Conservation (phyloP, 1,140 invertebrate genomes). For the Papilio machaon region DNA sequence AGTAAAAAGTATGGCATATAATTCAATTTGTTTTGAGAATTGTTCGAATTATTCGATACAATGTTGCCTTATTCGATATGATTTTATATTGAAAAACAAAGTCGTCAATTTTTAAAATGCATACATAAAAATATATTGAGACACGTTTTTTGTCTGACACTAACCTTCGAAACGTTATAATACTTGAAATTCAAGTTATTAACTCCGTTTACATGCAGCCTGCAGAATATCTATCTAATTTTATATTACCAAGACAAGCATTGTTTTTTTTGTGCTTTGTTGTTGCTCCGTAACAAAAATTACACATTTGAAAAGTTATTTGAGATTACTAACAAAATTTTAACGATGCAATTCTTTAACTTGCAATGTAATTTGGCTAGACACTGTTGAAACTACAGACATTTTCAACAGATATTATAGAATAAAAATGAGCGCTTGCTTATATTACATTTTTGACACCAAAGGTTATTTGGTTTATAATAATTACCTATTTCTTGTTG, state of each 20-base stretch:
- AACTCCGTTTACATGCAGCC: slow-evolving; percentile 34
- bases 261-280: not conserved
- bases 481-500: too few relatives aligned
- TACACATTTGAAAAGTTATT: not conserved
- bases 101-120: slow-evolving; percentile 12
- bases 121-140: slow-evolving; percentile 26
- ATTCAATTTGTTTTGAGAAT: not conserved
- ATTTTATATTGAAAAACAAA: slow-evolving; percentile 13
- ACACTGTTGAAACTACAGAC: not conserved
- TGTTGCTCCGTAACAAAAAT: not conserved
- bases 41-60: not conserved
- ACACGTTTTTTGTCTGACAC: slow-evolving; percentile 27
- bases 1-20: not conserved
- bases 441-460: not conserved
- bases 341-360: not conserved
- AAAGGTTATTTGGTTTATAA: not conserved
- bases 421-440: not conserved
- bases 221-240: slow-evolving; percentile 37
- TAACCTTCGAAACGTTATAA: slow-evolving; percentile 37
- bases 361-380: not conserved
- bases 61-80: not conserved
- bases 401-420: not conserved
- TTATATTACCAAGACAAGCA: not conserved
- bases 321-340: not conserved
- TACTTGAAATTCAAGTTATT: slow-evolving; percentile 39